Base-by-base conservation (phyloP, 2,113 vertebrate species). In the Ictalurus furcatus region DNA sequence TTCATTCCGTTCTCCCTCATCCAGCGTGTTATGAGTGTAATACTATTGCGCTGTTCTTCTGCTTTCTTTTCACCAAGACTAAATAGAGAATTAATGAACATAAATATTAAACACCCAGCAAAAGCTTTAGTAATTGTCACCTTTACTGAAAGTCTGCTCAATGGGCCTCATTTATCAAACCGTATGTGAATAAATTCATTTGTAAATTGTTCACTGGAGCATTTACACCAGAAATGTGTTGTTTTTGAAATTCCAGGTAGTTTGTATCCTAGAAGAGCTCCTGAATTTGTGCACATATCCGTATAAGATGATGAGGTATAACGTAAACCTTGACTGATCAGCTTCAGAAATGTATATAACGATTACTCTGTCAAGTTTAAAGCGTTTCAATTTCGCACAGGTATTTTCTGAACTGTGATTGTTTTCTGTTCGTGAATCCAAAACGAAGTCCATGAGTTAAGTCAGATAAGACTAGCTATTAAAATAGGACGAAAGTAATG, bases 31-130 rank as follows among this genome's bases (percentile, higher is more conserved):
- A 91, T 90, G 69, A 78, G 71, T 91, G 87, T 91, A 90, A 90
- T 91, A 90, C 81, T 69, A 91, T 93, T 88, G 86, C 25, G 90
- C 85, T 59, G 89, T 93, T 90, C 88, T 91, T 91, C 85, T 67
- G 87, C 90, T 73, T 67, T 28, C 90, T 92, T 93, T 93, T 93
- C 63, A 85, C 59, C 84, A 74, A 73, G 88, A 92, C 93, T 92
- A 84, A 84, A 84, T 63, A 84, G 81, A 84, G 81, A 84, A 84
- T 63, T 84, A 84, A 63, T 63, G 58, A 84, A 44, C 59, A 17
- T 63, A 40, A 84, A 84, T 63, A 84, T 84, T 84, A 63, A 84
- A 37, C 34, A 84, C 81, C 7, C 81, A 40, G 37, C 59, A 63
- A 83, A 83, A 83, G 80, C 80, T 59, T 83, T 21, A 82, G 80